Evolutionary conservation across 2,797 vertebrate species (phyloP).

Genomic region (Intellagama lesueurii): DNA sequence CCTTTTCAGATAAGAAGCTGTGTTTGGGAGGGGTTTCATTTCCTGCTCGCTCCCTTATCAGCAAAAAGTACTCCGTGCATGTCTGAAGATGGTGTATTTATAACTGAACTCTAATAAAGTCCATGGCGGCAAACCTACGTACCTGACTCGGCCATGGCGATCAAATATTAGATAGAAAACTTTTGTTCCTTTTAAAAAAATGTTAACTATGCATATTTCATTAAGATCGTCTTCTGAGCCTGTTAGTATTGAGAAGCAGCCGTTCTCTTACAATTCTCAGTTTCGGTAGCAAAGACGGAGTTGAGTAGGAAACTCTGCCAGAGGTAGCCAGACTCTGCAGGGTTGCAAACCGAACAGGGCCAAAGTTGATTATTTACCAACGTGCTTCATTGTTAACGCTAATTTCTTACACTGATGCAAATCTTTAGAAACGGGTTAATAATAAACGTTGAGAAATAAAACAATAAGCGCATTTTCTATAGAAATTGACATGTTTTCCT

Average conservation of each 20-base stretch:
- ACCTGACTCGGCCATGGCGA: slow-evolving; percentile 76
- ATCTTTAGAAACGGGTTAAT: too few relatives aligned
- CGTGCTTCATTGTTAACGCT: too few relatives aligned
- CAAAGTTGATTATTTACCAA: too few relatives aligned
- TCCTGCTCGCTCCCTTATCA: slow-evolving; percentile 89
- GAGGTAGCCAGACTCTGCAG: neutral
- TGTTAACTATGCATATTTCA: slow-evolving; percentile 64
- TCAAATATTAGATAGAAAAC: slow-evolving; percentile 74
- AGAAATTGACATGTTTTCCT: neutral
- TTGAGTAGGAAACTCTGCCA: too few relatives aligned
- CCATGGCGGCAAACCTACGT: slow-evolving; percentile 71
- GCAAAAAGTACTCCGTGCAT: slow-evolving; percentile 79
- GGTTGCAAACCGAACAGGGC: too few relatives aligned
- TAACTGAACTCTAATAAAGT: slow-evolving; percentile 84
- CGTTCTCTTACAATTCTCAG: slow-evolving; percentile 6
- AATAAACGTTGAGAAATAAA: too few relatives aligned
- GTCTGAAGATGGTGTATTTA: slow-evolving; percentile 83
- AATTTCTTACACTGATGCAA: too few relatives aligned
- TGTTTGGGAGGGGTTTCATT: slow-evolving; percentile 91
- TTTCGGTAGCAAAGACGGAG: neutral
- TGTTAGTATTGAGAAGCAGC: slow-evolving; percentile 24
- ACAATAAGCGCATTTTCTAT: too few relatives aligned
- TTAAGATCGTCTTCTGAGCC: slow-evolving; percentile 60
- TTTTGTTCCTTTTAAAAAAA: slow-evolving; percentile 57
- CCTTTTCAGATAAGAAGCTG: slow-evolving; percentile 89